These are phyloP conservation scores for Actinostola sp. DNA, from an alignment of 92 coral and sea anemone genomes.

Conservation along the genomic window DNA sequence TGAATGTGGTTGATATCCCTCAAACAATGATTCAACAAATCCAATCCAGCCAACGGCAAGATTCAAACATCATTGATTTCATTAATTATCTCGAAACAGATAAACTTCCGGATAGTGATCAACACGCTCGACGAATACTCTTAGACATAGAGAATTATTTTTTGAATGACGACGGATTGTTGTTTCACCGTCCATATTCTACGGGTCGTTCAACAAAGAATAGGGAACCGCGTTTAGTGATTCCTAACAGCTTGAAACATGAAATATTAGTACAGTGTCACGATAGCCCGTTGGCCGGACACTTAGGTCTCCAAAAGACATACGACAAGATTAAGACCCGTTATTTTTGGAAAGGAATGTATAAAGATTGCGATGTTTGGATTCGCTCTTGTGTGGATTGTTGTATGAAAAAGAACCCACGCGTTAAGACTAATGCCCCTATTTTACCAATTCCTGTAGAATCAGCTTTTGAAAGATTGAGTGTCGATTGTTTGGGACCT, in stretches of 20 bases:
- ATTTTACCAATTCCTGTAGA: slow-evolving; percentile 48
- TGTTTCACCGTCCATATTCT: slow-evolving; percentile 21
- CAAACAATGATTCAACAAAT: background rate
- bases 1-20: background rate
- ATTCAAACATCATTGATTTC: slow-evolving; percentile 21
- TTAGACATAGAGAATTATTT: slow-evolving; percentile 26
- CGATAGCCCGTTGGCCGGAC: slow-evolving; percentile 59
- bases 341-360: slow-evolving; percentile 68
- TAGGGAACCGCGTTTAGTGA: slow-evolving; percentile 38
- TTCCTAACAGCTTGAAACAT: slow-evolving; percentile 41
- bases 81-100: slow-evolving; percentile 41
- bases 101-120: slow-evolving; percentile 24
- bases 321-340: slow-evolving; percentile 51
- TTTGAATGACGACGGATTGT: slow-evolving; percentile 21
- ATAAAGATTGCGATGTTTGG: slow-evolving; percentile 53
- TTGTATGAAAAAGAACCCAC: slow-evolving; percentile 29
- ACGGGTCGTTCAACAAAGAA: background rate
- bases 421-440: slow-evolving; percentile 9
- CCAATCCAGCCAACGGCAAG: slow-evolving; percentile 27
- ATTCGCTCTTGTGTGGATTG: slow-evolving; percentile 29
- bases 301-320: slow-evolving; percentile 59
- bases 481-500: slow-evolving; percentile 57
- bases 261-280: slow-evolving; percentile 55
- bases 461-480: slow-evolving; percentile 27
- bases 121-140: slow-evolving; percentile 1